These are phyloP conservation scores for Trogon melanurus DNA, from an alignment of 2,113 vertebrate species.

Conservation along the genomic window DNA sequence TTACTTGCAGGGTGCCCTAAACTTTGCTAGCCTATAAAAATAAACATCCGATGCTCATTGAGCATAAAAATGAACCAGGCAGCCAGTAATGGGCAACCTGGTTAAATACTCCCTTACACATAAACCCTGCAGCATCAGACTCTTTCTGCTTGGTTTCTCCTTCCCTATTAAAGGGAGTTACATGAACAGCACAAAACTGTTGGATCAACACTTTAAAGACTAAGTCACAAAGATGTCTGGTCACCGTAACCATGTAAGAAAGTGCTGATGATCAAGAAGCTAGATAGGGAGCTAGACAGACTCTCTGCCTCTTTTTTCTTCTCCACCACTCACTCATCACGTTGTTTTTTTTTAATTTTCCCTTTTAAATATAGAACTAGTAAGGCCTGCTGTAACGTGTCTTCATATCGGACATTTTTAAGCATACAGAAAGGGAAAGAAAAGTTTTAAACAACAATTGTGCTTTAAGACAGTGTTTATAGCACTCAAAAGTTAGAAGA, in stretches of 20 bases:
- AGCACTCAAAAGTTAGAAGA: neutral
- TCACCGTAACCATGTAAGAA: neutral
- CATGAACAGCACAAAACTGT: neutral
- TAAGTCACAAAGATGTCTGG: neutral
- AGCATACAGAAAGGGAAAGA: neutral
- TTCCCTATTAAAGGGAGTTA: neutral
- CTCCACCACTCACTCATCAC: neutral
- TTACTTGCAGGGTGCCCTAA: neutral
- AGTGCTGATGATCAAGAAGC: neutral
- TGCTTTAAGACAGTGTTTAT: neutral
- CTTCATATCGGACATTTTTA: neutral
- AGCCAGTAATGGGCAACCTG: neutral
- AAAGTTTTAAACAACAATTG: neutral
- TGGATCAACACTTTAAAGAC: neutral
- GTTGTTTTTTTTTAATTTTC: neutral
- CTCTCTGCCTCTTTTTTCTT: neutral
- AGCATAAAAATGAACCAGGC: neutral
- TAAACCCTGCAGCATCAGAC: neutral
- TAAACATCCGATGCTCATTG: neutral
- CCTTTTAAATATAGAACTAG: neutral
- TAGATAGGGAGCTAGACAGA: neutral
- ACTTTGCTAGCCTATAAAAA: neutral
- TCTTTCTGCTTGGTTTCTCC: neutral
- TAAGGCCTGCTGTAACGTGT: neutral
- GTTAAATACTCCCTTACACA: neutral